Evolutionary conservation across 2,888 invertebrate genomes (phyloP), one percentile per base, ranked within the genome.

Genomic region (Petrolisthes manimaculis): DNA sequence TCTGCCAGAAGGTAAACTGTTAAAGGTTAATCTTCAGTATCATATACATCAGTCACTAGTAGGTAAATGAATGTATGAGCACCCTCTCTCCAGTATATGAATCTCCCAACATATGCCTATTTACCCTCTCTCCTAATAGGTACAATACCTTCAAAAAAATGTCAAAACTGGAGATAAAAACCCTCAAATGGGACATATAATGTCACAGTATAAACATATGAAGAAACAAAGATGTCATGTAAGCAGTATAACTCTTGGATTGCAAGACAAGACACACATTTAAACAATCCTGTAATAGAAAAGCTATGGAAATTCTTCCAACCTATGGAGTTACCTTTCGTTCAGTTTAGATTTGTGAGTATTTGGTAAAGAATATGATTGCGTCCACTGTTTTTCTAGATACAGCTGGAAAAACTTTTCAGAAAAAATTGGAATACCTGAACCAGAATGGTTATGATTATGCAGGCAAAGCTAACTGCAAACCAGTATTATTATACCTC

Each of bases 241-340:
- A 75, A 81, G 84, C 71, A 80, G 53, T 75, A 84, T 53, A 75
- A 74, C 69, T 55, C 61, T 81, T 80, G 81, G 84, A 84, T 88
- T 80, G 79, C 82, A 80, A 61, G 84, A 88, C 84, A 80, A 79
- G 88, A 84, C 54, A 88, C 87, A 86, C 86, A 87, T 83, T 75
- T 53, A 81, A 86, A 84, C 84, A 88, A 84, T 88, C 88, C 88
- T 88, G 69, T 56, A 84, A 84, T 88, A 88, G 69, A 88, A 88
- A 88, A 88, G 84, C 88, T 88, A 88, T 84, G 88, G 88, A 88
- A 88, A 84, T 55, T 79, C 80, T 77, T 86, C 83, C 55, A 69
- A 86, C 86, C 80, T 81, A 82, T 86, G 86, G 86, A 86, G 82
- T 82, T 86, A 51, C 77, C 5, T 14, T 83, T 83, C 83, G 78